These are phyloP conservation scores for Pseudotriccus pelzelni DNA, from an alignment of 2,797 vertebrate genomes.

Conservation along the genomic window DNA sequence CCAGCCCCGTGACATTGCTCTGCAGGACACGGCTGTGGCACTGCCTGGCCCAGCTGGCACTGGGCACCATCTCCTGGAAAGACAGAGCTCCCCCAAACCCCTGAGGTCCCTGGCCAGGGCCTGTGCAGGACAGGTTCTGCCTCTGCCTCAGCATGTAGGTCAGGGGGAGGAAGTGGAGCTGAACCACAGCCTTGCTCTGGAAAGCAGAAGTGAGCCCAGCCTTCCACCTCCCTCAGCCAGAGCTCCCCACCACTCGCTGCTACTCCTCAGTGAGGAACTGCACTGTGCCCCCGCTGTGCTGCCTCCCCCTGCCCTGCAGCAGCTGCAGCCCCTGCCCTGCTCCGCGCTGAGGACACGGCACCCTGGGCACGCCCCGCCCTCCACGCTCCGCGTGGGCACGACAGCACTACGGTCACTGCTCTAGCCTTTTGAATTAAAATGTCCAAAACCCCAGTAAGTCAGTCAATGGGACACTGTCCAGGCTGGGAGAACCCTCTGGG, in stretches of 20 bases:
- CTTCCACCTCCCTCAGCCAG: constrained; percentile 11
- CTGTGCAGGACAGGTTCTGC: neutral
- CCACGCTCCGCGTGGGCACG: neutral
- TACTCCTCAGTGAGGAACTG: neutral
- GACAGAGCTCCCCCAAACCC: neutral
- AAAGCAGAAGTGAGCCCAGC: constrained; percentile 63
- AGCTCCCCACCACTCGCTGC: neutral
- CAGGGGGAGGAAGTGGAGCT: constrained; percentile 44
- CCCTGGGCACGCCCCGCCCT: neutral
- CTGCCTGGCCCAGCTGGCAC: neutral
- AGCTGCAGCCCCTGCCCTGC: neutral
- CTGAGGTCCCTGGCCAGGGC: neutral
- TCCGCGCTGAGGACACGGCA: accelerated
- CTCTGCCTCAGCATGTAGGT: constrained; percentile 33
- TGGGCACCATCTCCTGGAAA: neutral
- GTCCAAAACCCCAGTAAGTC: neutral
- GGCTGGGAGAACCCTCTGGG: neutral
- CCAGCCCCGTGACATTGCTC: neutral
- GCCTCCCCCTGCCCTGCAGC: neutral
- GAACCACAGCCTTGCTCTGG: constrained; percentile 51
- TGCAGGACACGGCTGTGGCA: accelerated
- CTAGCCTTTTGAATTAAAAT: neutral
- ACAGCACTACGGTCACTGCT: neutral
- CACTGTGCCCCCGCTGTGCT: neutral
- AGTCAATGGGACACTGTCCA: neutral